Base-by-base conservation (phyloP, 2,888 invertebrate species). In the Lingula anatina region DNA sequence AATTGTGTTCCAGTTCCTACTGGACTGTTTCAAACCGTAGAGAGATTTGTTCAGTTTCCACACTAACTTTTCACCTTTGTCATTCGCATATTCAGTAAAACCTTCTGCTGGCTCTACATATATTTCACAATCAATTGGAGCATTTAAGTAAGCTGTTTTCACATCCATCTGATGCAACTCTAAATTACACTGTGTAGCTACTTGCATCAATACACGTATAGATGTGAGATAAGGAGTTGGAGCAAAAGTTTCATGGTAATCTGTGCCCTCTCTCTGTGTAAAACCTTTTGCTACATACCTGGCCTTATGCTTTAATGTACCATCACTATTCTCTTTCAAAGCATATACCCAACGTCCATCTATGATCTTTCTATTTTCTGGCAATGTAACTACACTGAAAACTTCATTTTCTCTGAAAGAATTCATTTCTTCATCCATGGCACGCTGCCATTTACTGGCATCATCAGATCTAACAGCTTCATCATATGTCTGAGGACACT, bases 231-330 rank as follows among this genome's bases (percentile, higher is more conserved):
- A 43, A 20, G 57, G 51, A 20, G 55, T 60, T 9, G 60, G 58
- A 21, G 60, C 42, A 53, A 58, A 58, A n/a, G 60, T 59, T 46
- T 60, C 53, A 1, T 56, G 35, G 39, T 55, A 58, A 50, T 60
- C 60, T 28, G 51, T 31, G 21, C 51, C 58, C 26, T 43, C 38
- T n/a, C 27, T 39, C 44, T 60, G 58, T 26, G 40, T 48, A 38
- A 54, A 55, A 9, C 56, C 55, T 38, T 57, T 57, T 15, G 57
- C 57, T 4, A 58, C 58, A 49, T 42, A 58, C 23, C 53, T 37
- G 3, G 56, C 60, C 36, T 60, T 57, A 36, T 57, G 48, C 24
- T 4, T 35, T 37, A 44, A 35, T 9, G 36, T 12, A 45, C 49
- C 51, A 51, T 53, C 40, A 9, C 47, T 23, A 44, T 41, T 47